These are phyloP conservation scores for Paratrypauchen microcephalus DNA, from an alignment of 2,797 vertebrate species.

Conservation along the genomic window DNA sequence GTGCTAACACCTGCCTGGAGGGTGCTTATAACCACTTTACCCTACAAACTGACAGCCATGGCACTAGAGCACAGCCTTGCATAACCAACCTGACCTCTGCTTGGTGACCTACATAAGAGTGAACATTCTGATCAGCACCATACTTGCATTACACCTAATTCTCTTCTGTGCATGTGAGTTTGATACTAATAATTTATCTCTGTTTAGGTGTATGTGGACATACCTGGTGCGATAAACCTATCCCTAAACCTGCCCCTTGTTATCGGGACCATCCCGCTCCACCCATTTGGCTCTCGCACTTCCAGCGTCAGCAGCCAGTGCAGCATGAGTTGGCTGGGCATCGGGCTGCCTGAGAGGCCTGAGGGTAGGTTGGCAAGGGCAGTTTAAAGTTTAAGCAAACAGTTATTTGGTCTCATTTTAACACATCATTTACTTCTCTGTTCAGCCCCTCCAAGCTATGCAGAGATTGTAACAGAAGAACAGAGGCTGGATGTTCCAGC, in stretches of 20 bases:
- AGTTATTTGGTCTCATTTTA: constrained; percentile 15
- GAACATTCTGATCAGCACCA: constrained; percentile 6
- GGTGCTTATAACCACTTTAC: constrained; percentile 63
- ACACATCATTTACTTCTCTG: constrained; percentile 20
- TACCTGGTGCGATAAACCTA: constrained; percentile 97
- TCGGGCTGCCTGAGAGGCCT: constrained; percentile 90
- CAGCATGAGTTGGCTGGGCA: constrained; percentile 97
- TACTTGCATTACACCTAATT: neutral
- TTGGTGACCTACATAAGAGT: constrained; percentile 52
- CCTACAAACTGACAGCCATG: constrained; percentile 41
- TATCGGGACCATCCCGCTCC: constrained; percentile 97
- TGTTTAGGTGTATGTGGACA: constrained; percentile 95
- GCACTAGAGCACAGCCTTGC: constrained; percentile 23
- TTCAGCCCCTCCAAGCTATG: constrained; percentile 96
- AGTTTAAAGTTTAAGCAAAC: neutral
- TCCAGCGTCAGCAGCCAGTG: constrained; percentile 98
- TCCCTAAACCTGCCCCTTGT: constrained; percentile 95
- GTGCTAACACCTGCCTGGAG: constrained; percentile 60
- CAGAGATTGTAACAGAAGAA: constrained; percentile 93
- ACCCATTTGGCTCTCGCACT: constrained; percentile 96
- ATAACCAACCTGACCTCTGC: constrained; percentile 34
- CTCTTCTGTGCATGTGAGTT: neutral
- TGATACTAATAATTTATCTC: neutral
- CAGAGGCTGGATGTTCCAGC: constrained; percentile 85
- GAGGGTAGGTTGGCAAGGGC: constrained; percentile 81